phyloP scores from a whole-genome alignment of 2,113 vertebrate species.

The Psittacus erithacus region DNA sequence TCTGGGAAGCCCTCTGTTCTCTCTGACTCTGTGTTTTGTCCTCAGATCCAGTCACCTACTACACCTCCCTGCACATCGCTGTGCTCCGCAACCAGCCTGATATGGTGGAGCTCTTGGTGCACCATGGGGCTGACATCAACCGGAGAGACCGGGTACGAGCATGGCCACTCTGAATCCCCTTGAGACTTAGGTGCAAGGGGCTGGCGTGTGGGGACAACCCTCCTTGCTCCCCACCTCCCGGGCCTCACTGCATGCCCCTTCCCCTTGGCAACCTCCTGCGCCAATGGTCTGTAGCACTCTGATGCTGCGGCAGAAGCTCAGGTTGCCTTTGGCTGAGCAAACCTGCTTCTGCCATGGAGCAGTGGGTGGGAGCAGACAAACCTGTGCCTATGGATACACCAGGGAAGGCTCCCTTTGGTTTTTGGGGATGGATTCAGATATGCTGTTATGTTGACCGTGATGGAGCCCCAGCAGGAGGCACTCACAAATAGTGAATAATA shows the following conservation, averaged over 20 bases:
- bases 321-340: not conserved
- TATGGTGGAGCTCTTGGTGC: constrained; percentile 84
- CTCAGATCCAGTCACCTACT: constrained; percentile 92
- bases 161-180: fast-evolving
- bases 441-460: fast-evolving
- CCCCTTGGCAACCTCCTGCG: not conserved
- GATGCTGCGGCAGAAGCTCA: not conserved
- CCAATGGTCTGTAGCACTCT: fast-evolving
- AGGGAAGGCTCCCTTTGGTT: not conserved
- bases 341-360: not conserved
- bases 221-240: not conserved
- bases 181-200: not conserved
- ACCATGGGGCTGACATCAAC: constrained; percentile 85
- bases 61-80: constrained; percentile 89
- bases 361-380: not conserved
- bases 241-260: fast-evolving
- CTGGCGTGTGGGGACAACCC: not conserved
- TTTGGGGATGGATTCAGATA: not conserved
- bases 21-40: not conserved
- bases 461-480: not conserved
- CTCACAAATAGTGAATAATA: not conserved
- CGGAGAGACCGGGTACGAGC: constrained; percentile 86
- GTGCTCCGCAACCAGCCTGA: constrained; percentile 86
- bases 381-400: not conserved
- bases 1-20: not conserved